Evolutionary conservation across 2,113 vertebrate genomes (phyloP), one percentile per base, ranked within the genome.

Genomic region (Parotia lawesii): DNA sequence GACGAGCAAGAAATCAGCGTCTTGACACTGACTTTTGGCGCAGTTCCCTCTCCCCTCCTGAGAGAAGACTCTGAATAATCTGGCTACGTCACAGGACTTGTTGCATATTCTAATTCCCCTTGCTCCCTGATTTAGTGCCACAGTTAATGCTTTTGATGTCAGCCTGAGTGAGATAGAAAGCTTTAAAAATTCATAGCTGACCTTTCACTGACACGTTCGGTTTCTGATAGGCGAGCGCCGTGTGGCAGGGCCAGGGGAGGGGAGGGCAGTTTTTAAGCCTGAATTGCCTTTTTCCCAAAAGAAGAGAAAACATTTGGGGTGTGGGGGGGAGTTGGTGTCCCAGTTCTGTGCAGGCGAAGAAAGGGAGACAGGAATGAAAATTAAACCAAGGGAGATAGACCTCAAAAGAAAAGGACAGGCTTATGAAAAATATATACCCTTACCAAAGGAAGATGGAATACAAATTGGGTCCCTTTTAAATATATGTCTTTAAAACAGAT

Each of bases 401-500:
- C 93, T 96, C 74, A 87, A 90, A 96, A 96, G 73, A 77, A 70
- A 65, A 94, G 89, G 89, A 97, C 15, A 15, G 75, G 84, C 66
- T 93, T 93, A 90, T 91, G 96, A 96, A 97, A 98, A 97, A 97
- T 97, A 97, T 94, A 96, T 95, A 89, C 84, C 64, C 97, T 96
- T 84, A 95, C 92, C 87, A 97, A 97, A 97, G 92, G 95, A 94
- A 95, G 96, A 96, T 48, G 14, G 96, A 97, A 97, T 96, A 97
- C 94, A 97, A 97, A 98, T 97, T 87, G 96, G 87, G 81, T 96
- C 90, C 83, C 88, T 97, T 96, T 97, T 79, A 90, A 94, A 94
- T 86, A 92, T 50, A 95, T 73, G 90, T 89, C 94, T 97, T 97
- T 97, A 98, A 97, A 96, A 96, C 92, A 97, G 96, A 96, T 37